Base-by-base conservation (phyloP, 1,140 invertebrate species). In the Habropoda laboriosa region DNA sequence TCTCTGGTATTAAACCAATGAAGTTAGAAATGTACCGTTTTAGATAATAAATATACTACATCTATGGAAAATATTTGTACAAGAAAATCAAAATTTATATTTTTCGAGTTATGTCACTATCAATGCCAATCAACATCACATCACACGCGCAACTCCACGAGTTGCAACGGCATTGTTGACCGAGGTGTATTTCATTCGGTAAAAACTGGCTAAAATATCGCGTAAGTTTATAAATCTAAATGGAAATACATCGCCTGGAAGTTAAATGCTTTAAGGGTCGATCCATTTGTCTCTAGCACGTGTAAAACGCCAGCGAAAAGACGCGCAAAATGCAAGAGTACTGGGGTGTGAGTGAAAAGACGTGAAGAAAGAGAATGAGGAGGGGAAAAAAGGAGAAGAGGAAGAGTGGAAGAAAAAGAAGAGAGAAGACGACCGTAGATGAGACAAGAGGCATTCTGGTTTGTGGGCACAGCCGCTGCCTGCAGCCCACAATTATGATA, bases 401-500 rank as follows among this genome's bases (percentile, higher is more conserved):
- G 64, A 35, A 8, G 66, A 42, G n/a, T 57, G 38, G 35, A 60
- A 30, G 68, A 78, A 84, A 86, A 86, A 85, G 89, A 86, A 55
- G 64, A 38, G 70, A 63, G 68, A 80, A 77, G 32, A 84, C 42
- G 79, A 85, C 87, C 82, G 86, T 86, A 89, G 91, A 93, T 89
- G 91, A 90, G 91, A 89, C 88, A 88, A 91, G 89, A 90, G 88
- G 89, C 89, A 93, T 92, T 93, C 92, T 93, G 92, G 92, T 93
- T 93, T 93, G 92, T 92, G 91, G 92, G 92, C 86, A 92, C 90
- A 92, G 89, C 89, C 90, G 90, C 85, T 92, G 91, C 91, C 90
- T 90, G 90, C 90, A 92, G 90, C 90, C 91, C 89, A 90, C 91
- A 93, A 93, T 93, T 93, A 93, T 92, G 92, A 93, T 93, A 93